Base-by-base conservation (phyloP, 2,797 vertebrate species). In the Meda fulgida region DNA sequence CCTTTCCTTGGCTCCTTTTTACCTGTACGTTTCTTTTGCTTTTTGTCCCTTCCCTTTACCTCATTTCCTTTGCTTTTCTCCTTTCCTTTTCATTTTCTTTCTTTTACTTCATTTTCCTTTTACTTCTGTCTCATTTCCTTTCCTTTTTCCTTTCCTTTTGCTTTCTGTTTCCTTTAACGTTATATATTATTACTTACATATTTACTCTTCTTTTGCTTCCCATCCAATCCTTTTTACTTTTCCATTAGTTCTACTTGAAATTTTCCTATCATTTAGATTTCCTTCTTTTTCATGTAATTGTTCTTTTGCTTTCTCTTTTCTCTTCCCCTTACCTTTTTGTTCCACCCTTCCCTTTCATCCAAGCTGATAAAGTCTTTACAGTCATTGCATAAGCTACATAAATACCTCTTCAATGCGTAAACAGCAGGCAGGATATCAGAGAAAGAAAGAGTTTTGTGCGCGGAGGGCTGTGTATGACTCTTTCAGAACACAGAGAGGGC, bases 241-340 rank as follows among this genome's bases (percentile, higher is more conserved):
- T 60, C 87, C 88, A 88, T 89, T 86, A 29, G 58, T 60, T 60
- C n/a, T 19, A 19, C 69, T 77, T 81, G 84, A 89, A 85, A 82
- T 86, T n/a, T 23, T 14, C 3, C 10, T 23, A 34, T 34, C 10
- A 21, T 86, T 46, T 31, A 10, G 7, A 19, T 43, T 36, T 31
- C 29, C 26, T 51, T 16, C 13, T 3, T 9, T 34, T 79, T 34
- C 3, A 5, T 48, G 63, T 48, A 3, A 29, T 78, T 66, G 46
- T 21, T 66, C 7, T 29, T 31, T 79, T 38, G 51, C 51, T 26
- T 67, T 67, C 43, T 31, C 21, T 26, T 38, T 70, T 70, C 21
- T n/a, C 40, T 70, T 53, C 31, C 10, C 21, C n/a, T 55, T 89
- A 84, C 23, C 73, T 76, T 91, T 43, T 69, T 8, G 13, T 78